Percentiles rank a stretch among this genome's conserved stretches.
Evolutionary conservation across 2,888 invertebrate genomes (phyloP).

Genomic region (Agrochola litura): DNA sequence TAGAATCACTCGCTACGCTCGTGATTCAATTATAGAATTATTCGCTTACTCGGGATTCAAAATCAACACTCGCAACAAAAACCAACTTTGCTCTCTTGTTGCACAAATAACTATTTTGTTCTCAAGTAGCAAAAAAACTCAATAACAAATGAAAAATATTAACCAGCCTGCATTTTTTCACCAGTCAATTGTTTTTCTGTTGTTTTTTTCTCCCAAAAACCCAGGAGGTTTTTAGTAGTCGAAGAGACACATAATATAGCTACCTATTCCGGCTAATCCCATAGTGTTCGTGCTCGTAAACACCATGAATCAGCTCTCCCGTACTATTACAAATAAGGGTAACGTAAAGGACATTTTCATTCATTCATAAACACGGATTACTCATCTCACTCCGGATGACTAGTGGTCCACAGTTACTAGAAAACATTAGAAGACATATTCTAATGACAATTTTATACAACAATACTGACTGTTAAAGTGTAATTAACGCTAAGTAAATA

Average conservation of each 20-base stretch:
- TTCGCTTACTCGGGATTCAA: no score
- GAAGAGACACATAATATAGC: background rate
- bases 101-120: background rate
- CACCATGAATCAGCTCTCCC: slow-evolving; percentile 15
- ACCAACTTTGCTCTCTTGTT: no score
- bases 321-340: background rate
- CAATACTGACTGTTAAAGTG: background rate
- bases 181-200: background rate
- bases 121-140: no score
- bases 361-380: slow-evolving; percentile 32
- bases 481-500: background rate
- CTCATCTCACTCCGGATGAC: slow-evolving; percentile 23
- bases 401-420: slow-evolving; percentile 9
- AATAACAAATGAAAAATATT: background rate
- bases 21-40: no score
- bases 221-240: background rate
- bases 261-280: background rate
- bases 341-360: slow-evolving; percentile 26
- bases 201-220: background rate
- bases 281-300: slow-evolving; percentile 1
- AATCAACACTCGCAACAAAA: no score
- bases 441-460: slow-evolving; percentile 1
- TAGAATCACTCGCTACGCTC: no score
- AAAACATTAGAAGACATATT: slow-evolving; percentile 41
- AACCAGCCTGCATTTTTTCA: background rate